phyloP scores from a whole-genome alignment of 2,113 vertebrate genomes.

The Campylorhamphus procurvoides region DNA sequence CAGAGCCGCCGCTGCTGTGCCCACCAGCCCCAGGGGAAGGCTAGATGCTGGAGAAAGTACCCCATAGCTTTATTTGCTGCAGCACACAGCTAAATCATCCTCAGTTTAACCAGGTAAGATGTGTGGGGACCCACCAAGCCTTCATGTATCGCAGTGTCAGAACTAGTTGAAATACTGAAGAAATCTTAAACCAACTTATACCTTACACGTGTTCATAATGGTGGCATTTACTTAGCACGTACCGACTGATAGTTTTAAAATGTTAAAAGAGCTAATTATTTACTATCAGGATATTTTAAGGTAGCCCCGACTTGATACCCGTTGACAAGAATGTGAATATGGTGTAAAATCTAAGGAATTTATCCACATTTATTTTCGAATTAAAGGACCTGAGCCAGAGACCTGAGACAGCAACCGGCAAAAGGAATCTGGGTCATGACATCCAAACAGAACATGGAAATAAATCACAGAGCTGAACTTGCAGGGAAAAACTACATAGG shows the following conservation, averaged over 20 bases:
- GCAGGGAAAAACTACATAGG: fast-evolving
- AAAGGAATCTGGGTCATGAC: not conserved
- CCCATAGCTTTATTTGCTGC: not conserved
- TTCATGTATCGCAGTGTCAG: not conserved
- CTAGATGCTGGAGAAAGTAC: not conserved
- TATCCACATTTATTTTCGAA: not conserved
- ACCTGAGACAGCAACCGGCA: not conserved
- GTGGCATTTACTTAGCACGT: not conserved
- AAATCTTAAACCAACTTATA: not conserved
- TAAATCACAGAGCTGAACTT: not conserved
- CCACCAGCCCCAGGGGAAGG: not conserved
- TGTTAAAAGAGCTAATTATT: not conserved
- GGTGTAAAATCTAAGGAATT: not conserved
- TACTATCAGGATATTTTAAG: not conserved
- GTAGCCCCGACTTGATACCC: not conserved
- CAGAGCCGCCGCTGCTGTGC: not conserved
- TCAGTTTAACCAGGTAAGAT: not conserved
- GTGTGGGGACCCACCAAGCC: not conserved
- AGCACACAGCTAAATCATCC: not conserved
- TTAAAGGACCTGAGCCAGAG: not conserved
- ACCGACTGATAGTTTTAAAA: not conserved
- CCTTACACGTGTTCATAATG: not conserved
- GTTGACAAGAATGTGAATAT: not conserved
- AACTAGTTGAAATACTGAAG: not conserved
- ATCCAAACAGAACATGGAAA: not conserved